Evolutionary conservation across 2,113 vertebrate species (phyloP), one percentile per base, ranked within the genome.

Genomic region (Otocyon megalotis): DNA sequence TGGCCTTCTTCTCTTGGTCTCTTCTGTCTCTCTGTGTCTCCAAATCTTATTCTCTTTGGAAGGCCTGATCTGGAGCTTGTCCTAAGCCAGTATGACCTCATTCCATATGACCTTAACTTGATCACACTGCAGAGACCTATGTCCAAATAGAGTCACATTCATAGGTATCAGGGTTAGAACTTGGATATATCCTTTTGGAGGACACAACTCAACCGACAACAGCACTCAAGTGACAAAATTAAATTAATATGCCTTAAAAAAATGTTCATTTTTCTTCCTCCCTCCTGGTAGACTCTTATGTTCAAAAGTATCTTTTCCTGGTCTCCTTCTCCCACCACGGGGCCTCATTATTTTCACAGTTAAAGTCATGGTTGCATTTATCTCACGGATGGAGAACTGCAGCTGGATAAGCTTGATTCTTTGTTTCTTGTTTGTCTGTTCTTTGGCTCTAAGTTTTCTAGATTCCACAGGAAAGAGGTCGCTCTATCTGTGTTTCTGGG

Each of bases 371-470:
- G 22, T 43, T 43, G 43, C 2, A 19, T 20, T 50, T 62, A 53
- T 14, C n/a, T 35, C 84, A 71, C 19, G 48, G 28, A 71, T 35
- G 22, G 53, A 35, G 74, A 69, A 15, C 10, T 43, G 9, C 48
- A 8, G 10, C 37, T 9, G 58, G 19, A 50, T 74, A 32, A 84
- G 35, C 35, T 37, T 74, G 19, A 81, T 63, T 80, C 67, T 20
- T 67, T 30, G 24, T 79, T 76, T 81, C 37, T 65, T 84, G 8
- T 10, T 65, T 54, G 5, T 79, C 35, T 56, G 30, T 65, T 88
- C 88, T 97, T 82, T 77, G 43, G 65, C 67, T 35, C 54, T 37
- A 50, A 87, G 22, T 62, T 92, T 50, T 97, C n/a, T 62, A 63
- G 72, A 79, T 56, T 95, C 28, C 30, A 79, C 8, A 53, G 30